These are phyloP conservation scores for Eristalis pertinax DNA, from an alignment of 2,888 invertebrate species.

Conservation along the genomic window DNA sequence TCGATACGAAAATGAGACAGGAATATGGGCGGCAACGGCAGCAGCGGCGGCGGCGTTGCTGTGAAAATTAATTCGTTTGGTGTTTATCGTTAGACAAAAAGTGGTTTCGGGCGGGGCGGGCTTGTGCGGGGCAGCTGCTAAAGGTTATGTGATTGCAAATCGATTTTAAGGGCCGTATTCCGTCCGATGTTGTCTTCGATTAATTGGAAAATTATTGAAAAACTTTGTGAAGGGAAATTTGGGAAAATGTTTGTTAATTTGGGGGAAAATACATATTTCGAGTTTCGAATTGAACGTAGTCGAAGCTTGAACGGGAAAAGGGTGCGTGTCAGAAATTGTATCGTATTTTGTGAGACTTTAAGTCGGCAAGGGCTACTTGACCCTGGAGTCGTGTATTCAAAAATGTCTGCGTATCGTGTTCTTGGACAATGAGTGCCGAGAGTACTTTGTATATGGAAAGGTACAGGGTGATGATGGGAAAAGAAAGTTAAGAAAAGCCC, in stretches of 20 bases:
- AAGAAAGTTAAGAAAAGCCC: too few species aligned
- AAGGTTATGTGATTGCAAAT: neutral
- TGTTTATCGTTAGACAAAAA: constrained; percentile 13
- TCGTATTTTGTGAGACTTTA: too few species aligned
- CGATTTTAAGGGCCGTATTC: neutral
- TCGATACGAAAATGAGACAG: neutral
- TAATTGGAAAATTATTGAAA: neutral
- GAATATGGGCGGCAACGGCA: constrained; percentile 9
- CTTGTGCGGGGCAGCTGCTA: neutral
- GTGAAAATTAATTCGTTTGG: constrained; percentile 42
- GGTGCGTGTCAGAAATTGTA: too few species aligned
- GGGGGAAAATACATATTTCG: neutral
- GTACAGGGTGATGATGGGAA: too few species aligned
- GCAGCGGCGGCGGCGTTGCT: constrained; percentile 1
- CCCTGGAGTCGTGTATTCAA: too few species aligned
- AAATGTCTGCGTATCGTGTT: too few species aligned
- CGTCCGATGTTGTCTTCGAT: neutral
- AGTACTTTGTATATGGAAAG: too few species aligned
- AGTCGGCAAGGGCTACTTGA: too few species aligned
- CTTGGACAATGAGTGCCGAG: too few species aligned
- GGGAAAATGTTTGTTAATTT: neutral
- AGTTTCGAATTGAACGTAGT: too few species aligned
- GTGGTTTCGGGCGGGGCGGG: neutral
- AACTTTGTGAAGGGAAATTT: neutral
- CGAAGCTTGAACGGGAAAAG: too few species aligned